A percentile compares a stretch with the other conserved stretches of the same genome.
phyloP scores from a whole-genome alignment of 2,888 invertebrate species.

The Brachynemurus nebulosus region DNA sequence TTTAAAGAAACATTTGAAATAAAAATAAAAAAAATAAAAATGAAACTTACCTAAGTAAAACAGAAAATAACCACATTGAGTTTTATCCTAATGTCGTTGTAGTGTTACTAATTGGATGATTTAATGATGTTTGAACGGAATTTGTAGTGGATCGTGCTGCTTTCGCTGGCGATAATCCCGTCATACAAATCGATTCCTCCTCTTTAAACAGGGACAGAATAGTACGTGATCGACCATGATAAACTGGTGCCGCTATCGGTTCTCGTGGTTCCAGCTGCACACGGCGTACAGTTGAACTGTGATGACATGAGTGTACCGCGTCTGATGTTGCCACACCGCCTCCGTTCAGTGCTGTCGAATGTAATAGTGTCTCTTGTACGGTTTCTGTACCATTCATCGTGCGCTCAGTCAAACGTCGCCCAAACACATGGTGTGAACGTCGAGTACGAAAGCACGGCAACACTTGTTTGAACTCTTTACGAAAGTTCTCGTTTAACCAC shows the following conservation, averaged over 20 bases:
- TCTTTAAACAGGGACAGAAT: neutral
- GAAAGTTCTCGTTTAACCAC: conserved; percentile 93
- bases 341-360: conserved; percentile 24
- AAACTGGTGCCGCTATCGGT: conserved; percentile 24
- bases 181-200: conserved; percentile 3
- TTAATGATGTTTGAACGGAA: too few relatives aligned
- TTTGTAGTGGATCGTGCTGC: too few relatives aligned
- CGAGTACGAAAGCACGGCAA: conserved; percentile 39
- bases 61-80: too few relatives aligned
- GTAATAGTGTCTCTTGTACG: conserved; percentile 25
- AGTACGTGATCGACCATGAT: neutral
- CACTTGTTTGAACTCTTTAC: conserved; percentile 80
- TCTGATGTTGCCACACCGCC: too few relatives aligned
- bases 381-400: conserved; percentile 23
- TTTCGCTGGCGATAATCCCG: conserved; percentile 1
- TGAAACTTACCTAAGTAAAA: too few relatives aligned
- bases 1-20: too few relatives aligned
- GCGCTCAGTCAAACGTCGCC: conserved; percentile 5
- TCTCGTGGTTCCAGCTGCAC: conserved; percentile 26
- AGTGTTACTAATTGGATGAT: too few relatives aligned
- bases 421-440: neutral
- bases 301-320: too few relatives aligned
- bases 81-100: too few relatives aligned
- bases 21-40: too few relatives aligned
- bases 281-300: conserved; percentile 19